Conservation (phyloP, 2,797 vertebrate species). For the Spatula versicolor region DNA sequence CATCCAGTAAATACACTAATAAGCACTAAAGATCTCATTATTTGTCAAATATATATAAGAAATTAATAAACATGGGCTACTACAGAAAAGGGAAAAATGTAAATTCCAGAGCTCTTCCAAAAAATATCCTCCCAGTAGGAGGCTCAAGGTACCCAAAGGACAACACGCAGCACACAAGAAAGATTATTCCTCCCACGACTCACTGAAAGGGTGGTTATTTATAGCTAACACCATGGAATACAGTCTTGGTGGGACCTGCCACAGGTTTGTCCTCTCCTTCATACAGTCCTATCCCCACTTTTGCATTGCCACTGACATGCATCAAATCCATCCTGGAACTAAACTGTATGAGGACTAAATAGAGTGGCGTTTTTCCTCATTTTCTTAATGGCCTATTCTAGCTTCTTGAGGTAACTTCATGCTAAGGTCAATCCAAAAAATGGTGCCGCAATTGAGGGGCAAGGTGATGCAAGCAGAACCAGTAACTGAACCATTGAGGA, state of each 20-base stretch:
- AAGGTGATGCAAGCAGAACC: background rate
- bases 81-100: background rate
- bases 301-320: background rate
- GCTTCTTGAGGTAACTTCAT: background rate
- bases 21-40: background rate
- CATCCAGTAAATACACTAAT: background rate
- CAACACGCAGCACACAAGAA: fast-evolving
- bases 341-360: background rate
- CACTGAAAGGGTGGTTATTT: background rate
- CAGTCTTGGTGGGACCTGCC: background rate
- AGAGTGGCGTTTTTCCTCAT: background rate
- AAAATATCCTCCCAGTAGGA: background rate
- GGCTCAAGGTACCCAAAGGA: background rate
- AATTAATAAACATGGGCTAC: background rate
- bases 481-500: background rate
- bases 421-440: background rate
- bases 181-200: background rate
- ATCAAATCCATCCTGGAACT: background rate
- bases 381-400: background rate
- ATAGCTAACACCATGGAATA: background rate
- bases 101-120: background rate
- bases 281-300: background rate
- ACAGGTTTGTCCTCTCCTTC: background rate
- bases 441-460: background rate
- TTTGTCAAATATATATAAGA: background rate